Base-by-base conservation (phyloP, 2,888 invertebrate species). In the Xanthorhoe designata region DNA sequence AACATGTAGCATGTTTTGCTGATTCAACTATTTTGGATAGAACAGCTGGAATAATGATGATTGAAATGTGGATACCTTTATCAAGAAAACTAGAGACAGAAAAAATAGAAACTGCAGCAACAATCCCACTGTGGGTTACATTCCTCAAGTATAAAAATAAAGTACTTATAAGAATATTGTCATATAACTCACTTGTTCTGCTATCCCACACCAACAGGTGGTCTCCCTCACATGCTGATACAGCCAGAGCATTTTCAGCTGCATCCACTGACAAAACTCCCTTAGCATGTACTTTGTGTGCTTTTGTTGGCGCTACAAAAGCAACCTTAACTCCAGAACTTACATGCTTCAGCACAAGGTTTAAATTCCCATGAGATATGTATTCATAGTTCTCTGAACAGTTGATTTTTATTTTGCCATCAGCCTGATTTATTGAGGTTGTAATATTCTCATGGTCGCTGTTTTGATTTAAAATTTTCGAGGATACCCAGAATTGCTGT, bases 121-220 rank as follows among this genome's bases (percentile, higher is more conserved):
- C 8, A 24, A n/a, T n/a, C n/a, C n/a, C n/a, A n/a, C n/a, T n/a
- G 24, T 24, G 1, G 24, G 24, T 1, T 3, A 24, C 1, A 24
- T 32, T 32, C 32, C 1, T 32, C 32, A 6, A 4, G 32, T 32
- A 4, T 32, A 6, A 32, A 32, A 32, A 24, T 24, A 24, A 24
- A n/a, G n/a, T n/a, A n/a, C n/a, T 24, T 5, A 24, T 24, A 38
- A 8, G 7, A 10, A 4, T 1, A 4, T 38, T 8, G 8, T 10
- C 10, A 10, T 38, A 2, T 19, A 45, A 66, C 83, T 82, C 88
- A 86, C 96, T 95, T 80, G 94, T 94, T 73, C 94, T 90, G 54
- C 94, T 94, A 75, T 96, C 95, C 96, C 96, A 96, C 13, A 96
- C 87, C 58, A 94, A 80, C 1, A 96, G 82, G 75, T 94, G 94